Percentiles rank a stretch among this genome's conserved stretches.
phyloP scores from a whole-genome alignment of 2,888 invertebrate genomes.

The Lypha dubia region DNA sequence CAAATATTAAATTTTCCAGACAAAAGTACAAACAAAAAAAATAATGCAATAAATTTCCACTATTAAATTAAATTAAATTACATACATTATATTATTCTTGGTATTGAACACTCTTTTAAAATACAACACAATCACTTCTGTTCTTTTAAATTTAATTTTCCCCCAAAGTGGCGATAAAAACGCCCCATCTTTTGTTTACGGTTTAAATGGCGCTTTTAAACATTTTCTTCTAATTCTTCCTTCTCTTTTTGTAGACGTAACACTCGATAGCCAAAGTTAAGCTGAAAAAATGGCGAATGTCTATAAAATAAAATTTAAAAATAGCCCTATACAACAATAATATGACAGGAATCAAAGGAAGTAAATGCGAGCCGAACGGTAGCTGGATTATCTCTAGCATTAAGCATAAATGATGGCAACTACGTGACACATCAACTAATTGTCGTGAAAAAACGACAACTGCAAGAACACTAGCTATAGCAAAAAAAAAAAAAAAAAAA shows the following conservation, averaged over 20 bases:
- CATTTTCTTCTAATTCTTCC: neutral
- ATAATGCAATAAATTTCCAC: neutral
- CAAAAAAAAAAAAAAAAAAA: no score
- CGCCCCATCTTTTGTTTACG: neutral
- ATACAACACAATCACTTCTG: conserved; percentile 23
- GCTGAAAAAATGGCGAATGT: conserved; percentile 18
- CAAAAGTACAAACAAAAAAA: no score
- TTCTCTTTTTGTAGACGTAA: conserved; percentile 1
- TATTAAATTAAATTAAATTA: neutral
- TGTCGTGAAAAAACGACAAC: conserved; percentile 59
- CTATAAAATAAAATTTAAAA: conserved; percentile 11
- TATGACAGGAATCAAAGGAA: conserved; percentile 43
- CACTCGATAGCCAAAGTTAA: neutral
- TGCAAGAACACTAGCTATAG: conserved; percentile 18
- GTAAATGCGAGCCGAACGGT: conserved; percentile 57
- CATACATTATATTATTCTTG: conserved; percentile 11
- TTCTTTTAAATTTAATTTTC: neutral
- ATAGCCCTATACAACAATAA: conserved; percentile 6
- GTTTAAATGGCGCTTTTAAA: conserved; percentile 17
- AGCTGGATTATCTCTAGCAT: conserved; percentile 67
- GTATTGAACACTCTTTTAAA: neutral
- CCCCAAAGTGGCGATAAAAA: conserved; percentile 27
- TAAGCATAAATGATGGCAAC: conserved; percentile 70
- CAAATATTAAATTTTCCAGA: no score
- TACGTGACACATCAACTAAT: conserved; percentile 72